Conservation (phyloP, 2,113 vertebrate genomes). For the Cheirogaleus medius region DNA sequence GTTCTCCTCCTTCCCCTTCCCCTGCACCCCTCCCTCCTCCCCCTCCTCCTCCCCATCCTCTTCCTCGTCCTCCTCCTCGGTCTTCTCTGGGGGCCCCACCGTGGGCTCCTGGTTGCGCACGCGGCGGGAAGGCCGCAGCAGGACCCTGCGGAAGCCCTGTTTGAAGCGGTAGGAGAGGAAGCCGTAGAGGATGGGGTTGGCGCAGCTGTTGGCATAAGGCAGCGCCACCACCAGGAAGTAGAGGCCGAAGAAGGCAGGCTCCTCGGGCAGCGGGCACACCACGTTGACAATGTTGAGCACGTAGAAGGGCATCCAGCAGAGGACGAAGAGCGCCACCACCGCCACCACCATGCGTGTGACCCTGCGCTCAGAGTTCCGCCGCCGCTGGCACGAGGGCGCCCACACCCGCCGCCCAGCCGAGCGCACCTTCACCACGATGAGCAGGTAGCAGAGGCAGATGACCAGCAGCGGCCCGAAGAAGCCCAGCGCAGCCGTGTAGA, state of each 20-base stretch:
- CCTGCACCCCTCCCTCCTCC: slow-evolving; percentile 35
- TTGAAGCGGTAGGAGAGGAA: slow-evolving; percentile 98
- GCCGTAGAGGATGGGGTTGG: slow-evolving; percentile 96
- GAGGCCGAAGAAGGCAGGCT: slow-evolving; percentile 90
- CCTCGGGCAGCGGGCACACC: slow-evolving; percentile 90
- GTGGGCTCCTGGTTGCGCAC: slow-evolving; percentile 88
- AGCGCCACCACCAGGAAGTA: slow-evolving; percentile 97
- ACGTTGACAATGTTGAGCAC: slow-evolving; percentile 95
- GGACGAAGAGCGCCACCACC: slow-evolving; percentile 93
- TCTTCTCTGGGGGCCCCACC: neutral
- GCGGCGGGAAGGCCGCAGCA: slow-evolving; percentile 90
- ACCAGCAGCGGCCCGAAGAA: slow-evolving; percentile 95
- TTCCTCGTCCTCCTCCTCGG: slow-evolving; percentile 77
- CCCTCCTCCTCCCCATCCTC: slow-evolving; percentile 71
- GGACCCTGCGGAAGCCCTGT: slow-evolving; percentile 92
- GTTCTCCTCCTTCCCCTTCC: slow-evolving; percentile 48
- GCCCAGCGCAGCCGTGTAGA: slow-evolving; percentile 93
- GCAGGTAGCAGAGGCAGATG: slow-evolving; percentile 95
- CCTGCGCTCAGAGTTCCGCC: slow-evolving; percentile 90
- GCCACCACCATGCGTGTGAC: slow-evolving; percentile 97
- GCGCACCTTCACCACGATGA: slow-evolving; percentile 94
- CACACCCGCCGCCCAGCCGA: slow-evolving; percentile 90
- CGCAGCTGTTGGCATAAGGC: slow-evolving; percentile 96
- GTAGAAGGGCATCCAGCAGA: slow-evolving; percentile 98
- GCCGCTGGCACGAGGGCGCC: slow-evolving; percentile 89